These are phyloP conservation scores for Mythimna impura DNA, from an alignment of 2,888 invertebrate genomes.

Conservation along the genomic window DNA sequence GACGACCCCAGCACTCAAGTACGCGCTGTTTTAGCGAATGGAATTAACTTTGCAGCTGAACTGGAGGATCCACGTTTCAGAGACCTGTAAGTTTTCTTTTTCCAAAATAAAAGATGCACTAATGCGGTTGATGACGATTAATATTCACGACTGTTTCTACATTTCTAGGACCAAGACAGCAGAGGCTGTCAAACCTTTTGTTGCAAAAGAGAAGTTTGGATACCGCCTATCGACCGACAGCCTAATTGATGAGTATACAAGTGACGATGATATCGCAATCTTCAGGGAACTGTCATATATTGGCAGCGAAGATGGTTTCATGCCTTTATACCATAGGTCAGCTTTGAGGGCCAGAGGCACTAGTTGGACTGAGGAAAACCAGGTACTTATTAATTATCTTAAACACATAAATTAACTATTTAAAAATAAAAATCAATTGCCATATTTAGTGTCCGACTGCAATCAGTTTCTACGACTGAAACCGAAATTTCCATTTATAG, in stretches of 20 bases:
- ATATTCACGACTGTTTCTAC: background rate
- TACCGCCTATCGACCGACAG: conserved; percentile 86
- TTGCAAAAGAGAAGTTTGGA: conserved; percentile 86
- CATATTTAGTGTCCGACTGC: too few relatives aligned
- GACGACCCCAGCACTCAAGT: conserved; percentile 91
- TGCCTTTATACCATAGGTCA: conserved; percentile 84
- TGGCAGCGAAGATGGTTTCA: conserved; percentile 89
- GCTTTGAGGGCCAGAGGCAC: conserved; percentile 71
- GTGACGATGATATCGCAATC: conserved; percentile 81
- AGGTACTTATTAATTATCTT: conserved; percentile 67
- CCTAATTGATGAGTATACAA: conserved; percentile 77
- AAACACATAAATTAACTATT: too few relatives aligned
- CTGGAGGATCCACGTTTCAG: conserved; percentile 81
- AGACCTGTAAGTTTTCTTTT: conserved; percentile 86
- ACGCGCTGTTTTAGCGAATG: conserved; percentile 91
- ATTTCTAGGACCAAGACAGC: conserved; percentile 82
- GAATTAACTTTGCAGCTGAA: conserved; percentile 89
- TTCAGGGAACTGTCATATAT: conserved; percentile 82
- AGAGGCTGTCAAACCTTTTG: conserved; percentile 82
- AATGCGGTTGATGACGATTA: too few relatives aligned
- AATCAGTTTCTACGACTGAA: too few relatives aligned
- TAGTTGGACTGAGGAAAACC: conserved; percentile 76
- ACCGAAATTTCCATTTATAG: too few relatives aligned
- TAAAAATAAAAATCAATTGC: too few relatives aligned
- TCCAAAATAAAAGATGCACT: too few relatives aligned